These are phyloP conservation scores for Hoplodrina blanda DNA, from an alignment of 2,888 invertebrate genomes.

Conservation along the genomic window DNA sequence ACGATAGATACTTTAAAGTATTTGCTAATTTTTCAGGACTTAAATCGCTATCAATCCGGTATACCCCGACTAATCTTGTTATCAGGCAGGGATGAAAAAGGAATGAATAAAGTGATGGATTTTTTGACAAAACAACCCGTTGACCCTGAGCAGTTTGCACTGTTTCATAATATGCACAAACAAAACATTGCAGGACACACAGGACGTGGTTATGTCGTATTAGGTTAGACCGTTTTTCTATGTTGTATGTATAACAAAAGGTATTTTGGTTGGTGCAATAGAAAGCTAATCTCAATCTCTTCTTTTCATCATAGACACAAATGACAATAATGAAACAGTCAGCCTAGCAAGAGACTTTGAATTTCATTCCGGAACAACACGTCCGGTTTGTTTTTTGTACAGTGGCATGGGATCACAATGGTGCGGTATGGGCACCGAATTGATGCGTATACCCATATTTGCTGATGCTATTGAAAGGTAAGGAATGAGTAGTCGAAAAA, in stretches of 20 bases:
- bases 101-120: neutral
- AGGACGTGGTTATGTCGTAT: constrained; percentile 10
- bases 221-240: neutral
- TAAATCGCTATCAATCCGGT: constrained; percentile 1
- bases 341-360: constrained; percentile 4
- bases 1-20: too few species aligned
- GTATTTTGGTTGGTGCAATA: too few species aligned
- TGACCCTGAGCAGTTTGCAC: constrained; percentile 20
- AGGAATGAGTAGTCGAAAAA: neutral
- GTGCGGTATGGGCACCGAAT: neutral
- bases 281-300: too few species aligned
- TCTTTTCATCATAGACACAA: constrained; percentile 2
- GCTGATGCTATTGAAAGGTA: constrained; percentile 63
- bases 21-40: constrained; percentile 8
- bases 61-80: constrained; percentile 3
- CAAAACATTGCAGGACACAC: constrained; percentile 13
- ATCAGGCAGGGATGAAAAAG: neutral
- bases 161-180: constrained; percentile 24
- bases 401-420: constrained; percentile 6
- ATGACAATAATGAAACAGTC: constrained; percentile 9
- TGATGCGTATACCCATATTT: constrained; percentile 76
- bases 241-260: too few species aligned
- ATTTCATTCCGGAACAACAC: constrained; percentile 17
- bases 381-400: constrained; percentile 72
- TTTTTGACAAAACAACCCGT: neutral